A percentile compares a stretch with the other conserved stretches of the same genome.
Conservation (phyloP, 2,797 vertebrate genomes). For the Sandelia bainsii region DNA sequence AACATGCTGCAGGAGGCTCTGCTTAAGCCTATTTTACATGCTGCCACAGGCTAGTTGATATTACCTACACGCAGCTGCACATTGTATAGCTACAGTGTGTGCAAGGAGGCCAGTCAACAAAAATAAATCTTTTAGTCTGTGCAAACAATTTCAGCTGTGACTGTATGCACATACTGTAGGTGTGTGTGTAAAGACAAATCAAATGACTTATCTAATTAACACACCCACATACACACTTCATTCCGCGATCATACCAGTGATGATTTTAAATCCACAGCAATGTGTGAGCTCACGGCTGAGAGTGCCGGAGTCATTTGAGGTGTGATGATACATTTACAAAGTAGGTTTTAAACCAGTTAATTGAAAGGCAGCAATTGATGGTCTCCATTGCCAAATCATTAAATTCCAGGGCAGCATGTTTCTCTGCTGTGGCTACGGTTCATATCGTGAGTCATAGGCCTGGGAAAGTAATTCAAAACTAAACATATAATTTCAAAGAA, state of each 20-base stretch:
- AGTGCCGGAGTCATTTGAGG: slow-evolving; percentile 30
- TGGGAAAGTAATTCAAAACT: slow-evolving; percentile 38
- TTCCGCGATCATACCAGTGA: slow-evolving; percentile 46
- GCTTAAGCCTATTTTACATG: slow-evolving; percentile 70
- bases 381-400: slow-evolving; percentile 20
- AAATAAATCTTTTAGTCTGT: slow-evolving; percentile 45
- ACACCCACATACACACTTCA: slow-evolving; percentile 46
- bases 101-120: slow-evolving; percentile 18
- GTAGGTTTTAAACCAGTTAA: slow-evolving; percentile 32
- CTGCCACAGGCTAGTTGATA: slow-evolving; percentile 73
- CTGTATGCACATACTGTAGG: slow-evolving; percentile 24
- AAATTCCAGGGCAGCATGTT: slow-evolving; percentile 27
- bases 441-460: slow-evolving; percentile 26
- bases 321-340: slow-evolving; percentile 34
- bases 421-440: slow-evolving; percentile 7
- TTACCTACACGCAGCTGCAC: slow-evolving; percentile 77
- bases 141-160: slow-evolving; percentile 22
- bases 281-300: slow-evolving; percentile 22
- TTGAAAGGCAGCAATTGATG: slow-evolving; percentile 32
- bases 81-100: slow-evolving; percentile 42
- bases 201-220: slow-evolving; percentile 53
- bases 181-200: slow-evolving; percentile 30
- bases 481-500: slow-evolving; percentile 54
- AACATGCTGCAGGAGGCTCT: slow-evolving; percentile 64
- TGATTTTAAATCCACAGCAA: slow-evolving; percentile 54